A percentile compares a stretch with the other conserved stretches of the same genome.
Conservation (phyloP, 2,888 invertebrate species). For the Drosophila anomelani region DNA sequence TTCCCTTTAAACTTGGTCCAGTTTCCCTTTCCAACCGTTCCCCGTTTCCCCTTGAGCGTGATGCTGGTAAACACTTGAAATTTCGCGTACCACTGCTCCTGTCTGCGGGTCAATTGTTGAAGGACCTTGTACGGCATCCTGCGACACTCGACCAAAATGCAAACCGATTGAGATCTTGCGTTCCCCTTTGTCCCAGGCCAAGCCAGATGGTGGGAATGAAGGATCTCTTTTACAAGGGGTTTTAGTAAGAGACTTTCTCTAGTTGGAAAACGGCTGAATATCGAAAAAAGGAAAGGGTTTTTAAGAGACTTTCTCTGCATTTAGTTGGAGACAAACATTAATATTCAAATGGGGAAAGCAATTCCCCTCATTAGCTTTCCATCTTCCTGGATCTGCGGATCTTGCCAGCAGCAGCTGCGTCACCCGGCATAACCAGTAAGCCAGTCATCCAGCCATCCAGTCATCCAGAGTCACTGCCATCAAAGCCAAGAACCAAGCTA, state of each 20-base stretch:
- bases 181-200: neutral
- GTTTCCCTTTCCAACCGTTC: neutral
- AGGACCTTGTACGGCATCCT: slow-evolving; percentile 30
- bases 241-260: neutral
- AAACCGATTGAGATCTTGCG: slow-evolving; percentile 22
- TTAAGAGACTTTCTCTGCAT: too few relatives aligned
- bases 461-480: slow-evolving; percentile 11
- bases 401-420: slow-evolving; percentile 7
- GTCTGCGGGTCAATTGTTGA: slow-evolving; percentile 50
- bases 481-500: slow-evolving; percentile 30
- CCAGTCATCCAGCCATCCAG: slow-evolving; percentile 20
- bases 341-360: neutral
- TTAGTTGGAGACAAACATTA: too few relatives aligned
- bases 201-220: slow-evolving; percentile 21
- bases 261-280: too few relatives aligned
- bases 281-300: neutral
- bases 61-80: slow-evolving; percentile 80
- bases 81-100: slow-evolving; percentile 65
- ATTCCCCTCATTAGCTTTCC: slow-evolving; percentile 3
- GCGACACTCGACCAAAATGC: slow-evolving; percentile 23
- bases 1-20: slow-evolving; percentile 11
- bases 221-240: neutral
- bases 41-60: slow-evolving; percentile 58
- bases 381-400: neutral
- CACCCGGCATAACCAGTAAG: slow-evolving; percentile 20